These are phyloP conservation scores for Lithophane semibrunnea DNA, from an alignment of 2,888 invertebrate genomes.

Conservation along the genomic window DNA sequence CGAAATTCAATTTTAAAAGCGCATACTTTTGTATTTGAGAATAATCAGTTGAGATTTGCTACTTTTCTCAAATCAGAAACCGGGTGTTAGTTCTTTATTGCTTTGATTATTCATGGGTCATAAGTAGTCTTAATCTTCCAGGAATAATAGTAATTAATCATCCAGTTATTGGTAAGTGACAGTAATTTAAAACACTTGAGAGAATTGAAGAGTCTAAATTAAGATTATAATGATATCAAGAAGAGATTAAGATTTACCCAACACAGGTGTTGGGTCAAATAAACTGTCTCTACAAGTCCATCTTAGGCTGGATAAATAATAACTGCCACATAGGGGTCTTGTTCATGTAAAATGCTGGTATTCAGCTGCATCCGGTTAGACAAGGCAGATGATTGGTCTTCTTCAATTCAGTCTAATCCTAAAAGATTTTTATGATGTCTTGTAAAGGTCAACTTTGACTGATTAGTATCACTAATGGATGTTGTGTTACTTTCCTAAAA, in stretches of 20 bases:
- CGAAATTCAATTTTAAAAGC: no score
- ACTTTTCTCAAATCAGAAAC: no score
- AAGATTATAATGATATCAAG: neutral
- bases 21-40: no score
- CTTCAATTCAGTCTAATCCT: neutral
- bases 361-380: no score
- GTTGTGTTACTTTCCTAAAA: neutral
- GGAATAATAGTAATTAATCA: neutral
- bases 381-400: neutral
- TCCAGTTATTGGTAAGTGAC: neutral
- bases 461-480: slow-evolving; percentile 10
- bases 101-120: neutral
- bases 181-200: no score
- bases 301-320: no score
- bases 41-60: no score
- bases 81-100: neutral
- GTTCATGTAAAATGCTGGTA: no score
- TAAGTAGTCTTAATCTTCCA: neutral
- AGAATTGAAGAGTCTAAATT: neutral
- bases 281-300: neutral
- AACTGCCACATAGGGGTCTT: no score
- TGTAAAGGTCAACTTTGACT: neutral
- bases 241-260: no score
- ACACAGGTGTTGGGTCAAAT: neutral
- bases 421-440: neutral